Base-by-base conservation (phyloP, 2,888 invertebrate genomes). In the Macrophya annulata region DNA sequence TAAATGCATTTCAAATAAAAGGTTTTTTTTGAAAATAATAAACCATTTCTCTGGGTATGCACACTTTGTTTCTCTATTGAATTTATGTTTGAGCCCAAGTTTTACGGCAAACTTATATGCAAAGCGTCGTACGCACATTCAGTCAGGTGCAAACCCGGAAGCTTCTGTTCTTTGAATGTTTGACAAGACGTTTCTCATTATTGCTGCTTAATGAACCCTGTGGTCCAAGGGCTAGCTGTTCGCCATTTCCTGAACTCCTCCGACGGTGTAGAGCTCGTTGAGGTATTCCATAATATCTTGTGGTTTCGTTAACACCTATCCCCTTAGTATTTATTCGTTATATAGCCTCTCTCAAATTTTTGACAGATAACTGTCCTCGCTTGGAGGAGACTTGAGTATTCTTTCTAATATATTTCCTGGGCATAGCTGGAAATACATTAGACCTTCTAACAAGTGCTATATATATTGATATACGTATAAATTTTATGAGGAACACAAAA, bases 91-190 rank as follows among this genome's bases (percentile, higher is more conserved):
- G 68, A 90, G 48, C 25, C 82, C 72, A 55, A 82, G 48, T 21
- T 65, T 62, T 87, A 89, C 87, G 83, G 90, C 89, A 86, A 91
- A 89, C 85, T 89, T 88, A 79, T n/a, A n/a, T n/a, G n/a, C n/a
- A n/a, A n/a, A n/a, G n/a, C n/a, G n/a, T n/a, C n/a, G n/a, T n/a
- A n/a, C n/a, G n/a, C n/a, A n/a, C n/a, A n/a, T n/a, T n/a, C n/a
- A n/a, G n/a, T n/a, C n/a, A n/a, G n/a, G n/a, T n/a, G n/a, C n/a
- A n/a, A n/a, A n/a, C n/a, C n/a, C n/a, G n/a, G n/a, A n/a, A n/a
- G n/a, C n/a, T n/a, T n/a, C n/a, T n/a, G n/a, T n/a, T n/a, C n/a
- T n/a, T n/a, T n/a, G n/a, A n/a, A n/a, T 89, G 89, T 21, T 31
- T 71, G 45, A 85, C 85, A 55, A 89, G 74, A 85, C 86, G 84